phyloP scores from a whole-genome alignment of 2,113 vertebrate genomes.

The Chlamydotis undulata region DNA sequence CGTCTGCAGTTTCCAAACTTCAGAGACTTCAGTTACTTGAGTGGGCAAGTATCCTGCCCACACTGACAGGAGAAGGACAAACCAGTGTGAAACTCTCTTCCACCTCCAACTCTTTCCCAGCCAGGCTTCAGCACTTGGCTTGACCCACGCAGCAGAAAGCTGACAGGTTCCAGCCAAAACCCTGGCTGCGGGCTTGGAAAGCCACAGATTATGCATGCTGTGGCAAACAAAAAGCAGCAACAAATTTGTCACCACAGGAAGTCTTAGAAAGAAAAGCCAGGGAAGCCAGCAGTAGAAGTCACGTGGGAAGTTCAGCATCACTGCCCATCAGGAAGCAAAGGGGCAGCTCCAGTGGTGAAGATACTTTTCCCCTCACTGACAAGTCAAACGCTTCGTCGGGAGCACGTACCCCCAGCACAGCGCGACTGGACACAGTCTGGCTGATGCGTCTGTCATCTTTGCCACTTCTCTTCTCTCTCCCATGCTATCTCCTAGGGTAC shows the following conservation, averaged over 20 bases:
- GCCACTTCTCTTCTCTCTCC: not conserved
- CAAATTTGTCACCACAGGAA: not conserved
- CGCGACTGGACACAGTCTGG: not conserved
- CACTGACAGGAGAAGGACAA: not conserved
- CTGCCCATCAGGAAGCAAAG: not conserved
- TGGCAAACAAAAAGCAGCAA: not conserved
- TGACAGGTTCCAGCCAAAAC: not conserved
- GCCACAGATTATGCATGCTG: not conserved
- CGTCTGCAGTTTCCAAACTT: not conserved
- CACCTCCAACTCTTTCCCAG: not conserved
- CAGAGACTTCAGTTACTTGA: not conserved
- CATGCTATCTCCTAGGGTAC: not conserved
- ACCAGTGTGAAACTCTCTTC: not conserved
- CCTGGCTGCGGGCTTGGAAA: not conserved
- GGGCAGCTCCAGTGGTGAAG: not conserved
- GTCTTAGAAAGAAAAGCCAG: not conserved
- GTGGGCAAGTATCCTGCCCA: slow-evolving; percentile 14
- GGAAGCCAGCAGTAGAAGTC: not conserved
- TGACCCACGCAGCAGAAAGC: not conserved
- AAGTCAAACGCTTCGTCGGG: not conserved
- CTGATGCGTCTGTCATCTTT: not conserved
- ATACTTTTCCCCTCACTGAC: not conserved
- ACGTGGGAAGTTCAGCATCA: not conserved
- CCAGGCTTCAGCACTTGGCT: not conserved
- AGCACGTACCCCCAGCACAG: not conserved